Evolutionary conservation across 2,888 invertebrate genomes (phyloP).

Genomic region (Bugulina stolonifera): DNA sequence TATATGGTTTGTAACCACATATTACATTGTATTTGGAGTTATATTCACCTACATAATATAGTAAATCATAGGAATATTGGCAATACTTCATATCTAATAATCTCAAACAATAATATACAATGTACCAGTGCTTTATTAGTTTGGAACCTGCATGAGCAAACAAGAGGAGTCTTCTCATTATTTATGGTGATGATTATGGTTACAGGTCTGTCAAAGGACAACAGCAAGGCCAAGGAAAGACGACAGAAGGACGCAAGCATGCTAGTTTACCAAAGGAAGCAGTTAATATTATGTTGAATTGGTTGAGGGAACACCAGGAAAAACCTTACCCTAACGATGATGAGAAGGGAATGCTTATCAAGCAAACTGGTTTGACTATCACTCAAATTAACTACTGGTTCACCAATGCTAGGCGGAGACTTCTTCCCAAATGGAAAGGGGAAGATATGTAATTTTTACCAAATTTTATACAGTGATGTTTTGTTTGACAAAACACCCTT

Average conservation of each 20-base stretch:
- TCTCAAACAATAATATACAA: too few relatives aligned
- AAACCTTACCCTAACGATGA: slow-evolving; percentile 53
- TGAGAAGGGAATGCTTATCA: slow-evolving; percentile 51
- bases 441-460: slow-evolving; percentile 24
- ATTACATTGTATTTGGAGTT: too few relatives aligned
- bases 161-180: too few relatives aligned
- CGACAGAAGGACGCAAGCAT: slow-evolving; percentile 36
- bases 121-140: too few relatives aligned
- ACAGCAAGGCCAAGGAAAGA: slow-evolving; percentile 19
- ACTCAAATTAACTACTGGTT: slow-evolving; percentile 54
- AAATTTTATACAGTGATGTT: too few relatives aligned
- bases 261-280: slow-evolving; percentile 50
- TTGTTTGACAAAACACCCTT: too few relatives aligned
- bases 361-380: slow-evolving; percentile 50
- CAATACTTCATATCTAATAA: too few relatives aligned
- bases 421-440: slow-evolving; percentile 50
- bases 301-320: slow-evolving; percentile 51
- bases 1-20: too few relatives aligned
- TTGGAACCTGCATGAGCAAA: too few relatives aligned
- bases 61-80: too few relatives aligned
- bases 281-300: slow-evolving; percentile 52
- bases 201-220: slow-evolving; percentile 20
- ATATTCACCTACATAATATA: too few relatives aligned
- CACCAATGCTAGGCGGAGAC: slow-evolving; percentile 51
- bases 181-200: too few relatives aligned